These are phyloP conservation scores for Lasioglossum figueresi DNA, from an alignment of 2,888 invertebrate genomes.

Conservation along the genomic window DNA sequence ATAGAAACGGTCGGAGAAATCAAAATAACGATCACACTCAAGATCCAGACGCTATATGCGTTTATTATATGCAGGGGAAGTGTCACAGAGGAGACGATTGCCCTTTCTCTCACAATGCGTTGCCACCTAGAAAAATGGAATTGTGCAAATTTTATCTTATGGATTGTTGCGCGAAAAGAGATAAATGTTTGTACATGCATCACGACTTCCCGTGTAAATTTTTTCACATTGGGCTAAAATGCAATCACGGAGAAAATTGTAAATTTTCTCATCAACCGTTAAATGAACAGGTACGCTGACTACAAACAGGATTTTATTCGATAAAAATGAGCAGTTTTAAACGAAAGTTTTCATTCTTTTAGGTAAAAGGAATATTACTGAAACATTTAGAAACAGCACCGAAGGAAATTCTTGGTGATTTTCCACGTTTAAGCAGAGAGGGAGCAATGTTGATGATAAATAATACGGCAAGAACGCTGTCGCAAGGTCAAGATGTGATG, in stretches of 20 bases:
- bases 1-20: slow-evolving; percentile 85
- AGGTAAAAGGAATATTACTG: slow-evolving; percentile 84
- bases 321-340: not conserved
- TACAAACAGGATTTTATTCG: not conserved
- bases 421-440: slow-evolving; percentile 92
- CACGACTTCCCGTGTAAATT: slow-evolving; percentile 98
- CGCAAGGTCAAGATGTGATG: slow-evolving; percentile 76
- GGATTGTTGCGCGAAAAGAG: slow-evolving; percentile 97
- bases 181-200: slow-evolving; percentile 98
- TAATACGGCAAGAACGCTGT: slow-evolving; percentile 78
- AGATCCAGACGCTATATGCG: slow-evolving; percentile 90
- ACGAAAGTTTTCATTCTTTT: slow-evolving; percentile 27
- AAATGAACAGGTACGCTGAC: slow-evolving; percentile 88
- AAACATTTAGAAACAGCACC: slow-evolving; percentile 95
- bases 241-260: slow-evolving; percentile 92
- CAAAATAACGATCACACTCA: slow-evolving; percentile 85
- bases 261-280: slow-evolving; percentile 97
- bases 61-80: slow-evolving; percentile 95
- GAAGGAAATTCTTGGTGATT: slow-evolving; percentile 95
- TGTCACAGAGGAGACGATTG: slow-evolving; percentile 94
- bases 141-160: slow-evolving; percentile 98
- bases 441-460: slow-evolving; percentile 87
- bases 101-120: slow-evolving; percentile 93
- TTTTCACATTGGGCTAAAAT: slow-evolving; percentile 96
- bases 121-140: slow-evolving; percentile 94